Conservation (phyloP, 2,888 invertebrate genomes). For the Minunthozetes semirufus region DNA sequence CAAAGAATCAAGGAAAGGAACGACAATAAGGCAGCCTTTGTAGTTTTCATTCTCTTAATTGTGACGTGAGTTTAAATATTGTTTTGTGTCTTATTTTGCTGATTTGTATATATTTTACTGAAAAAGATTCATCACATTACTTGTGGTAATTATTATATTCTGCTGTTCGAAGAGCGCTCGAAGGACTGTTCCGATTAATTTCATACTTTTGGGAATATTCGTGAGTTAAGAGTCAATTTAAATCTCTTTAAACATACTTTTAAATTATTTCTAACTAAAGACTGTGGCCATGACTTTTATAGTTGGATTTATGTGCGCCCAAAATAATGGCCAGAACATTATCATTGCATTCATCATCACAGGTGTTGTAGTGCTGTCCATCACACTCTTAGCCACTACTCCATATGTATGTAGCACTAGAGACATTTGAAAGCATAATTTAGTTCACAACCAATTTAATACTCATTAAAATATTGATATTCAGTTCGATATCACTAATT, state of each 20-base stretch:
- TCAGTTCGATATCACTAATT: conserved; percentile 13
- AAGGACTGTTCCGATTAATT: background rate
- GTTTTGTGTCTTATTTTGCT: background rate
- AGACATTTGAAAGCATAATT: too few species aligned
- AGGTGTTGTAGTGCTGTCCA: background rate
- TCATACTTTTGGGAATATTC: background rate
- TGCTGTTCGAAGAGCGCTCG: background rate
- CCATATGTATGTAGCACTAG: too few species aligned
- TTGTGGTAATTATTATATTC: background rate
- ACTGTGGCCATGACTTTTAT: background rate
- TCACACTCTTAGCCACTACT: background rate
- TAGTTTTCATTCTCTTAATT: background rate
- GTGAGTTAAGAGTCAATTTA: background rate
- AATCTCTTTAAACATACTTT: background rate
- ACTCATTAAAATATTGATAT: background rate
- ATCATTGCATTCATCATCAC: background rate
- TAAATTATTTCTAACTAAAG: background rate
- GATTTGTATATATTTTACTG: background rate
- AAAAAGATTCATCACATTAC: too few species aligned
- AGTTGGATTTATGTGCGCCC: background rate
- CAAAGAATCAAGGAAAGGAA: background rate
- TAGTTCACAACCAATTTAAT: background rate
- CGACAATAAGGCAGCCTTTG: background rate
- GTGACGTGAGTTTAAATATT: background rate
- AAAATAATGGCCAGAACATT: background rate